Evolutionary conservation across 92 coral and sea anemone genomes (phyloP), one percentile per base, ranked within the genome.

Genomic region (Umimayanthus kanabou): DNA sequence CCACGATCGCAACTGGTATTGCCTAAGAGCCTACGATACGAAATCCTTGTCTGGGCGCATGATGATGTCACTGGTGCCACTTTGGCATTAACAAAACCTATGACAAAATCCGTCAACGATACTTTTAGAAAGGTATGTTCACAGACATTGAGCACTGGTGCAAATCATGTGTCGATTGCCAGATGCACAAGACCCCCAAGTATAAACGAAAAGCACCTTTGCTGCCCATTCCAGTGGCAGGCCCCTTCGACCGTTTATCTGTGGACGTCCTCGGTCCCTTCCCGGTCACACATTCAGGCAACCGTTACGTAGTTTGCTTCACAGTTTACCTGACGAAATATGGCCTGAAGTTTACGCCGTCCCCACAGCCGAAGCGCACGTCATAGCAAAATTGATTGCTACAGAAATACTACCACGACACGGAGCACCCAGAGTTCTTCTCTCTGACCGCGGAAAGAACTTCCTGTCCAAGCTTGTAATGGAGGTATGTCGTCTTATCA

Each of bases 331-430:
- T 92, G 4, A 89, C 95, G 0, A 80, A 80, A 22, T n/a, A n/a
- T 94, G 97, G 97, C 92, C 91, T 1, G 96, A 94, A 67, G 91
- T 85, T 16, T 94, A 90, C 45, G 80, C 93, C 0, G 90, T 94
- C 7, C 85, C 89, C 6, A 77, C 82, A 65, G 80, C 79, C 0
- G 93, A 92, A 0, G 93, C 95, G 1, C 29, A 71, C 0, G 88
- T 88, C 16, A 89, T 92, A 9, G 97, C 91, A 6, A 33, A 73
- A 0, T 30, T 75, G 22, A 50, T 94, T 15, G 89, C 80, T 0
- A 57, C 82, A n/a, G 93, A 94, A 66, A 85, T 91, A 5, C 81
- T 91, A 3, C 82, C 91, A 26, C 29, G 91, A 9, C 90, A 91
- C 66, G 88, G 90, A 2, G 85, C 93, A 1, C 86, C 93, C 0